Evolutionary conservation across 2,888 invertebrate species (phyloP).

Genomic region (Drosophila kuntzei): DNA sequence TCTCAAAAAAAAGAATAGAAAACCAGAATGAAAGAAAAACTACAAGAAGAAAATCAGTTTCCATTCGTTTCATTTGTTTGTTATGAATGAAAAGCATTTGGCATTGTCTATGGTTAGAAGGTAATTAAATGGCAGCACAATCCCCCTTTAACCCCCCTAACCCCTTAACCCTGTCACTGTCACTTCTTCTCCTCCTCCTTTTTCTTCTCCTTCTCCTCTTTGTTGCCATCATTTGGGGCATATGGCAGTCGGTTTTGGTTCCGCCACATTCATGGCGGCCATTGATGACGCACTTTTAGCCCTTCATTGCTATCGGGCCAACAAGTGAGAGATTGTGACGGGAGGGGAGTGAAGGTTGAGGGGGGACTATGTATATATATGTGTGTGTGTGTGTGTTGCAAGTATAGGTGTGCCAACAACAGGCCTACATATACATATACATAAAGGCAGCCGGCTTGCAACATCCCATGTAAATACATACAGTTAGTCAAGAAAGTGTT

Average conservation of each 20-base stretch:
- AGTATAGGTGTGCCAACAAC: slow-evolving; percentile 18
- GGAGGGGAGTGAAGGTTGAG: slow-evolving; percentile 1
- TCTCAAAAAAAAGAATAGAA: neutral
- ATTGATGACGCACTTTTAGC: slow-evolving; percentile 83
- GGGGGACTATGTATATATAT: slow-evolving; percentile 7
- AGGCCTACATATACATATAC: slow-evolving; percentile 8
- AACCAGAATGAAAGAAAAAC: neutral
- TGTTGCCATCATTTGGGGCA: slow-evolving; percentile 26
- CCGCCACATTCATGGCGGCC: slow-evolving; percentile 75
- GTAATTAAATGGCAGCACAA: slow-evolving; percentile 62
- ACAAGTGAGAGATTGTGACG: slow-evolving; percentile 21
- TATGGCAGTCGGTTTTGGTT: slow-evolving; percentile 49
- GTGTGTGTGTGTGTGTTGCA: too few relatives aligned
- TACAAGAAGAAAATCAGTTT: slow-evolving; percentile 41
- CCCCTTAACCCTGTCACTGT: neutral
- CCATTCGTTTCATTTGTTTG: slow-evolving; percentile 41
- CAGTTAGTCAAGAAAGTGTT: too few relatives aligned
- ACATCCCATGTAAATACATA: slow-evolving; percentile 20
- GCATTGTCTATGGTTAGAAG: slow-evolving; percentile 29
- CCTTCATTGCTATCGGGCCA: slow-evolving; percentile 79
- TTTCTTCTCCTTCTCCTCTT: neutral
- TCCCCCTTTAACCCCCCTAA: slow-evolving; percentile 8
- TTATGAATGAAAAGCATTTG: slow-evolving; percentile 66
- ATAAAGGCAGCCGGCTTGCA: slow-evolving; percentile 61
- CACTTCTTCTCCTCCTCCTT: neutral